Evolutionary conservation across 2,113 vertebrate genomes (phyloP).

Genomic region (Pungitius pungitius): DNA sequence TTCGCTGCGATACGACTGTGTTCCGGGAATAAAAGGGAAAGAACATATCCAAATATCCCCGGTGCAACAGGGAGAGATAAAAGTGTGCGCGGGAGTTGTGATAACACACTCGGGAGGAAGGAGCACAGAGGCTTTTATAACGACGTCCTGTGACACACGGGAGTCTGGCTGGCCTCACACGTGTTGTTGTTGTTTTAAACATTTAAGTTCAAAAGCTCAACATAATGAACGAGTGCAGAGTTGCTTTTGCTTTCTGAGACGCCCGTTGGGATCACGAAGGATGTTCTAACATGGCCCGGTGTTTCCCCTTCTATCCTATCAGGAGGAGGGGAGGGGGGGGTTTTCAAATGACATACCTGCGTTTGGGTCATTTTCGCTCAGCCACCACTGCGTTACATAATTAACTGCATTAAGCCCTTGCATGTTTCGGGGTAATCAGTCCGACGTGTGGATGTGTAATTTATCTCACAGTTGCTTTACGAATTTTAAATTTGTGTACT

Average conservation of each 20-base stretch:
- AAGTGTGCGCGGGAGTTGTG: slow-evolving; percentile 32
- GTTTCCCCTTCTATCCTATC: too few species aligned
- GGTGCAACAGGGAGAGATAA: slow-evolving; percentile 37
- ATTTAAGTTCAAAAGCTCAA: neutral
- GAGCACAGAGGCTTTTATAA: slow-evolving; percentile 18
- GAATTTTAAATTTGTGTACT: neutral
- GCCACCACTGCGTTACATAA: neutral
- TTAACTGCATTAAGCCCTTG: neutral
- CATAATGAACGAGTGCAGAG: neutral
- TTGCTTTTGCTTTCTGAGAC: neutral
- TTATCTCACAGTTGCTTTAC: neutral
- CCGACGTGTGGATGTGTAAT: neutral
- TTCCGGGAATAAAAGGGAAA: slow-evolving; percentile 45
- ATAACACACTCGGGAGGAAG: slow-evolving; percentile 48
- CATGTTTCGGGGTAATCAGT: neutral
- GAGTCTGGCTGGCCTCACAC: neutral
- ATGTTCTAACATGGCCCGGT: neutral
- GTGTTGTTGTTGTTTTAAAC: neutral
- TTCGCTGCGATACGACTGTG: slow-evolving; percentile 36
- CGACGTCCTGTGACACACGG: slow-evolving; percentile 2
- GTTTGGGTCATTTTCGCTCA: neutral
- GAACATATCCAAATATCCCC: slow-evolving; percentile 42
- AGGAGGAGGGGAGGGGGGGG: too few species aligned
- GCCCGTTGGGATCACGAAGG: neutral
- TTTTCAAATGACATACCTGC: neutral